These are phyloP conservation scores for Pherbina coryleti DNA, from an alignment of 2,888 invertebrate genomes.

Conservation along the genomic window DNA sequence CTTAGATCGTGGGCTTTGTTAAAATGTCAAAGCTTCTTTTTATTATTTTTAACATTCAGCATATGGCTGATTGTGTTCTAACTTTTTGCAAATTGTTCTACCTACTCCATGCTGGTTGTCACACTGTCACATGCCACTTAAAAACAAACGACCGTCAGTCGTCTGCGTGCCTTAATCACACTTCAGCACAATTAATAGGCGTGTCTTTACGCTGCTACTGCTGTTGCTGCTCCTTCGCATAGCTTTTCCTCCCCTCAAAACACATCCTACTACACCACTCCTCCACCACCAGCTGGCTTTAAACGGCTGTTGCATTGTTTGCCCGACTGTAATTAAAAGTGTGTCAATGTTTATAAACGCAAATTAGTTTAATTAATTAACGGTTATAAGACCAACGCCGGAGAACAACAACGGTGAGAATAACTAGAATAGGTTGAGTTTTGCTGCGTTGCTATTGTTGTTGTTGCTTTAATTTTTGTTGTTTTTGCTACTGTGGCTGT, in stretches of 20 bases:
- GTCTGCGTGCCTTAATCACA: too few species aligned
- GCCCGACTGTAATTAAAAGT: conserved; percentile 64
- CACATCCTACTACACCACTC: not conserved
- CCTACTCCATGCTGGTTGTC: too few species aligned
- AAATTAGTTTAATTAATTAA: conserved; percentile 58
- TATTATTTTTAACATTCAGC: too few species aligned
- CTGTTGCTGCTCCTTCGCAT: not conserved
- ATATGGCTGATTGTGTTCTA: too few species aligned
- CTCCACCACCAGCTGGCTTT: not conserved
- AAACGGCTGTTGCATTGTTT: conserved; percentile 41
- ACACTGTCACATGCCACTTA: too few species aligned
- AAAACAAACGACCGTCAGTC: too few species aligned
- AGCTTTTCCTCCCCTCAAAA: not conserved
- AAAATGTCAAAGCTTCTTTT: too few species aligned
- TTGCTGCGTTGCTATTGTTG: not conserved
- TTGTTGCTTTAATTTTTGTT: not conserved
- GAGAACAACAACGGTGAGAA: not conserved
- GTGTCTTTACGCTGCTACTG: not conserved
- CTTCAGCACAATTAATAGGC: not conserved
- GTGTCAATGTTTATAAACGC: conserved; percentile 62
- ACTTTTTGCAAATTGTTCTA: too few species aligned
- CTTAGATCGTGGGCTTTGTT: too few species aligned
- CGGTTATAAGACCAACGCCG: conserved; percentile 22
- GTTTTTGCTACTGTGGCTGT: not conserved
- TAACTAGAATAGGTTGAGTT: not conserved